Evolutionary conservation across 2,888 invertebrate genomes (phyloP).

Genomic region (Nowickia ferox): DNA sequence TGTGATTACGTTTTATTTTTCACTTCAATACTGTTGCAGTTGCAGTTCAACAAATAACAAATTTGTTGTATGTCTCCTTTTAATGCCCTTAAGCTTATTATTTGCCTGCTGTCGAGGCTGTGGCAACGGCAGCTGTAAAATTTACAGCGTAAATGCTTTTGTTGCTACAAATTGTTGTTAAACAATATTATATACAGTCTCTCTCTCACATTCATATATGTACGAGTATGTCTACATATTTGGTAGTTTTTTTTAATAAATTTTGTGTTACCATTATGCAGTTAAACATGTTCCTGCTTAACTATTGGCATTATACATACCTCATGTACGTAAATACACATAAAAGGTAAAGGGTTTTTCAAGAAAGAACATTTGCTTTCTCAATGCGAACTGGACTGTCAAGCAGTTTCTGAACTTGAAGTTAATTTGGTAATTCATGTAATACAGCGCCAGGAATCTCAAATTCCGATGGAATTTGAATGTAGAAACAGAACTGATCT

Average conservation of each 20-base stretch:
- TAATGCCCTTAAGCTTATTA: conserved; percentile 69
- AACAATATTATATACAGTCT: conserved; percentile 45
- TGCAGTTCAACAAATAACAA: conserved; percentile 66
- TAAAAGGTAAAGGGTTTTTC: no score
- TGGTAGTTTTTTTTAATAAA: conserved; percentile 8
- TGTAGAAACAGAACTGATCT: no score
- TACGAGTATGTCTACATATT: no score
- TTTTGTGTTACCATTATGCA: conserved; percentile 31
- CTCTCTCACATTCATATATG: conserved; percentile 12
- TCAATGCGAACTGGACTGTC: no score
- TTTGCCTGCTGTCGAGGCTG: conserved; percentile 62
- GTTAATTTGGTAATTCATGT: no score
- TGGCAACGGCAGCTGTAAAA: conserved; percentile 44
- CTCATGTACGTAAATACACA: background rate
- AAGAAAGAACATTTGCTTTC: no score
- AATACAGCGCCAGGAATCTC: no score
- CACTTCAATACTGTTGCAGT: conserved; percentile 19
- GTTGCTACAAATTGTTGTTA: conserved; percentile 58
- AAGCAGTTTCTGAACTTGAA: no score
- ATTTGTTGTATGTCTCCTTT: conserved; percentile 69
- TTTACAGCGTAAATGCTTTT: conserved; percentile 35
- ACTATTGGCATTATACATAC: conserved; percentile 57
- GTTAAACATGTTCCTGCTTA: conserved; percentile 67
- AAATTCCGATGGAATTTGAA: no score
- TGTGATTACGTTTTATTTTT: background rate